Evolutionary conservation across 2,888 invertebrate species (phyloP), one percentile per base, ranked within the genome.

Genomic region (Cinara cedri): DNA sequence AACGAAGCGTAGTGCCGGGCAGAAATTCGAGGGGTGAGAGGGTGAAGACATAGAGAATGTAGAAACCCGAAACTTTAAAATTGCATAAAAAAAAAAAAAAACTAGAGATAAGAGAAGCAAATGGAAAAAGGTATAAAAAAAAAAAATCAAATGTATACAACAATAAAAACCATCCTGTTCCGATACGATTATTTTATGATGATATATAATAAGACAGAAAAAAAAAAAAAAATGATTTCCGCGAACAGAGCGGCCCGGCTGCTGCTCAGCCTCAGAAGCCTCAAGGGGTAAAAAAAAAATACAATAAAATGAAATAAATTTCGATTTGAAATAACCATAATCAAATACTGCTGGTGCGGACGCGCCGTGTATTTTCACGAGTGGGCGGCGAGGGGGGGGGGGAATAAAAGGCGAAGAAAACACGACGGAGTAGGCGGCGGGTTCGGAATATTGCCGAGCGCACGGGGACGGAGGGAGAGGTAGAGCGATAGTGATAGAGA

Each of bases 221-320:
- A n/a, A n/a, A n/a, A n/a, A 70, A 4, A 34, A 34, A 57, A 72
- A 72, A 72, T 57, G 46, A 72, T 72, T 72, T 72, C 24, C 4
- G n/a, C 42, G 57, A 26, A 57, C 57, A 44, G 11, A 44, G 44
- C 44, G 44, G 21, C 54, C 19, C 42, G 42, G 70, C 34, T 9
- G 14, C 54, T 14, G 21, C 70, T 16, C 54, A 49, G 49, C 19
- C 60, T 51, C 16, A 9, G 49, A 62, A 19, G 60, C 74, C 34
- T 63, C 51, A 11, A 63, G 63, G 72, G 63, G 57, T 24, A n/a
- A 62, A 9, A 46, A 46, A 46, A 46, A 46, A 16, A 10, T 26
- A 74, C 42, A 72, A n/a, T n/a, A n/a, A n/a, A n/a, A n/a, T n/a
- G n/a, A n/a, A 74, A 74, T 74, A 74, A 74, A 74, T 74, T 74